Evolutionary conservation across 2,888 invertebrate species (phyloP), one percentile per base, ranked within the genome.

Genomic region (Synanthedon tipuliformis): DNA sequence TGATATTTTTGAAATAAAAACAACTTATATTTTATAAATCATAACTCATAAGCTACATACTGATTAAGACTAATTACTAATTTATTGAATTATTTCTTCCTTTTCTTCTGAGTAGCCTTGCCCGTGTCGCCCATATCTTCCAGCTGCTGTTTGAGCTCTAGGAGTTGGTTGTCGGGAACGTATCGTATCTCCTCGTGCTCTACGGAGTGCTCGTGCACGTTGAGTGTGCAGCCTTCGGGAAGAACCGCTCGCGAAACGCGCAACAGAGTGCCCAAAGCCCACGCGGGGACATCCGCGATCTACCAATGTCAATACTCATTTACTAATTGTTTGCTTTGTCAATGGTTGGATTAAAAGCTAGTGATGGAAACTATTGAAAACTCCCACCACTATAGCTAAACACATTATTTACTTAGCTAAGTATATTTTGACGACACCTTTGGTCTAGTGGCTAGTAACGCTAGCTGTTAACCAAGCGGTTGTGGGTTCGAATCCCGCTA

Each of bases 141-240:
- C 11, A 97, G 81, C 73, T 95, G 92, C 48, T 90, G 84, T 74
- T 95, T 93, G 3, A 97, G 88, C 1, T 92, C 91, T 3, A 92
- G 65, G 3, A 97, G 85, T 69, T 95, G 92, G 63, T 91, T 91
- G 78, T 97, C 96, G 1, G 97, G 97, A 52, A 98, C 91, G 78
- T 94, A 96, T 7, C 86, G 76, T 3, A 90, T 81, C 66, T 94
- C 92, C 53, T 94, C 93, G 60, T 92, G 90, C 41, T 90, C 90
- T 0, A 89, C 81, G 50, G 89, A 81, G 65, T 93, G 94, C 57
- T 91, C 89, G 53, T 92, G 89, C 4, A 96, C 88, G 52, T 87
- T 82, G 12, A 97, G 70, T 1, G 90, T 84, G 12, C 97, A 93
- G 3, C 97, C 96, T 68, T 92, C 92, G 0, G 97, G 97, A 50